phyloP scores from a whole-genome alignment of 53 echinoderm and acorn worm species.

The Arbacia lixula region DNA sequence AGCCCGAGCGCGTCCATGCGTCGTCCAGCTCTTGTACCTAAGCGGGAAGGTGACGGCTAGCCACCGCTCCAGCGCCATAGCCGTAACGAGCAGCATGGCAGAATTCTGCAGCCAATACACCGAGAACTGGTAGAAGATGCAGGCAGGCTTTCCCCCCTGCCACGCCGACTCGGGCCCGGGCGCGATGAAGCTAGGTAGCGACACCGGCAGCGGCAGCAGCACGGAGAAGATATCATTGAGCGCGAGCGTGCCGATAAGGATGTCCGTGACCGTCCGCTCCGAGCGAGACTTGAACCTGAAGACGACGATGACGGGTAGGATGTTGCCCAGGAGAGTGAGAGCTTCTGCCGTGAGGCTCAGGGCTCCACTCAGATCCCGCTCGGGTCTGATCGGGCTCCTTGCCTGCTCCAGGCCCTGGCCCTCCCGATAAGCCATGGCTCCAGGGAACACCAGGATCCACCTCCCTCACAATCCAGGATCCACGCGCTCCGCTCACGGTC shows the following conservation, averaged over 20 bases:
- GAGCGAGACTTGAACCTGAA: constrained; percentile 73
- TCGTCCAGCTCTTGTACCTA: constrained; percentile 85
- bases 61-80: constrained; percentile 90
- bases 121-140: constrained; percentile 91
- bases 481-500: neutral
- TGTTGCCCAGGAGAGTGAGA: constrained; percentile 79
- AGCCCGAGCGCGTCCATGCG: constrained; percentile 59
- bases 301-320: constrained; percentile 88
- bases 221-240: constrained; percentile 89
- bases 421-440: constrained; percentile 92
- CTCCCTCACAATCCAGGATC: neutral
- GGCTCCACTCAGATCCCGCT: constrained; percentile 80
- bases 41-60: constrained; percentile 84
- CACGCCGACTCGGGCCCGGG: constrained; percentile 65
- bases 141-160: constrained; percentile 84
- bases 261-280: constrained; percentile 84
- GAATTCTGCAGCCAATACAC: constrained; percentile 91
- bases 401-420: constrained; percentile 80
- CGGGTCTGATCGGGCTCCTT: constrained; percentile 76
- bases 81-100: constrained; percentile 89
- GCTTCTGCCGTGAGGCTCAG: constrained; percentile 82
- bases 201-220: constrained; percentile 83
- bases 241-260: constrained; percentile 81
- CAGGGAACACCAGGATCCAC: neutral
- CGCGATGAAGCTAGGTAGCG: constrained; percentile 81